Conservation (phyloP, 2,113 vertebrate species). For the Zingel zingel region DNA sequence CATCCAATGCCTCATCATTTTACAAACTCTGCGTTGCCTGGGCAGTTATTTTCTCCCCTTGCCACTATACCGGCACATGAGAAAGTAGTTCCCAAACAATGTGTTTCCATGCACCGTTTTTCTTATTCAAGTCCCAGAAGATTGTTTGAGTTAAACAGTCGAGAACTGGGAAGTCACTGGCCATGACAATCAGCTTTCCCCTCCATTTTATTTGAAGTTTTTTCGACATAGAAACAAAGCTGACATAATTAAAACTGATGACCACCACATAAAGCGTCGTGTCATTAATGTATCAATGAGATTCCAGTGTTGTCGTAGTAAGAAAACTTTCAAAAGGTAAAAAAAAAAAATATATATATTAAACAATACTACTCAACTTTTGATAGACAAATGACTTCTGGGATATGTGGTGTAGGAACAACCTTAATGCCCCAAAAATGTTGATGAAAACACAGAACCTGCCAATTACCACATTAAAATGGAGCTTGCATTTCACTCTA, state of each 20-base stretch:
- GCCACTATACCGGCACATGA: neutral
- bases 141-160: neutral
- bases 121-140: neutral
- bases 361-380: constrained; percentile 18
- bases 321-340: neutral
- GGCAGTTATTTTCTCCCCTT: neutral
- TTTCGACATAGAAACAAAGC: neutral
- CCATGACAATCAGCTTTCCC: neutral
- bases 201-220: neutral
- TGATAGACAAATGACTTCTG: constrained; percentile 8
- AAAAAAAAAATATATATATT: neutral
- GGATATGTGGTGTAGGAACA: neutral
- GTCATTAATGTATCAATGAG: neutral
- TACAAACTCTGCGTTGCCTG: no score
- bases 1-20: neutral
- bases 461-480: constrained; percentile 9
- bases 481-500: neutral
- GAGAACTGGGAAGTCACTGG: neutral
- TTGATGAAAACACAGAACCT: constrained; percentile 24
- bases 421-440: neutral
- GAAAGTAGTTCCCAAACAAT: neutral
- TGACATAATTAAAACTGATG: neutral
- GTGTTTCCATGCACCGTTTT: neutral
- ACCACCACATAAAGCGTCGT: neutral
- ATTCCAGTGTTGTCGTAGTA: neutral